Base-by-base conservation (phyloP, 30 jellyfish, hydroid and myxozoan species). In the Phacellophora camtschatica region DNA sequence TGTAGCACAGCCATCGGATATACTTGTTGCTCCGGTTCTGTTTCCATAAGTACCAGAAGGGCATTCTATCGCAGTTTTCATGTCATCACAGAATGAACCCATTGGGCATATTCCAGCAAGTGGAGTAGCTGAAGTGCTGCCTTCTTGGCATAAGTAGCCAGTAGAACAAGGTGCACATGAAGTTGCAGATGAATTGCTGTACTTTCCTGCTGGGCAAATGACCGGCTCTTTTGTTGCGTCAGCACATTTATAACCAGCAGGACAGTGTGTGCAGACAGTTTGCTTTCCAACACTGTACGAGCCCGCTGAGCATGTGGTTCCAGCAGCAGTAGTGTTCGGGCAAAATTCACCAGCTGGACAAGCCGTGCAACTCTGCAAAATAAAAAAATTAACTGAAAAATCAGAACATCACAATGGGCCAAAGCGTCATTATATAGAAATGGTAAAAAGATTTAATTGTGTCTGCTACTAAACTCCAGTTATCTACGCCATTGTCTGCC, bases 41-140 rank as follows among this genome's bases (percentile, higher is more conserved):
- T 88, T 87, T 13, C 99, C 99, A 39, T 94, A 94, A 3, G 97
- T 94, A 7, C 99, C 99, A 10, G 97, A 55, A 12, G 99, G 99
- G 80, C 99, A 94, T 35, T 57, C 66, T 58, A 65, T 80, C 9
- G 80, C 73, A 12, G 87, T 63, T 9, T 64, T 51, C 42, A 45
- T 37, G 66, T 94, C 97, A 9, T 69, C 88, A 70, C 99, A 94
- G 85, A 81, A 94, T 6, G 82, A 94, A 19, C 99, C 97, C 87
- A 57, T 53, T 1, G 96, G 96, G 80, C 99, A 94, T 9, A 87
- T 10, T 15, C 99, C 96, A 24, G 72, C 62, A 1, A 42, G 43
- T 2, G 99, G 99, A 2, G 56, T 64, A 11, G 97, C 81, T 16
- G 89, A 42, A 7, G 85, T 79, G 71, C 99, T 94, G 3, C 99